Percentiles rank a stretch among this genome's conserved stretches.
Evolutionary conservation across 1,140 invertebrate genomes (phyloP).

Genomic region (Octopus bimaculoides): DNA sequence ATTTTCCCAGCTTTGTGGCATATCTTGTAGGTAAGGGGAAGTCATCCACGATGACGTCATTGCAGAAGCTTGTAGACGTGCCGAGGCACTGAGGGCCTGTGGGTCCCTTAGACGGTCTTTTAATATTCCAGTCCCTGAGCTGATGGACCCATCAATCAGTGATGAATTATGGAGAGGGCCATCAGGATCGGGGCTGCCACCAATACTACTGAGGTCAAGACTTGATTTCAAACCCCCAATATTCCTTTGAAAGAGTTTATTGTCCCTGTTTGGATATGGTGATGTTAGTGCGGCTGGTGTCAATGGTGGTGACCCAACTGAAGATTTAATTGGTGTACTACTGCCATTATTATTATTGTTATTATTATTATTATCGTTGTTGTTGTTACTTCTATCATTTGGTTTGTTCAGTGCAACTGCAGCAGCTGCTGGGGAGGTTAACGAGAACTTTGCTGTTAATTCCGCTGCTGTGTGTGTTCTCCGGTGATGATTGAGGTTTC

Average conservation of each 20-base stretch:
- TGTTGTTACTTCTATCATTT: neutral
- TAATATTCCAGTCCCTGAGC: neutral
- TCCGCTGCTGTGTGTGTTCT: constrained; percentile 10
- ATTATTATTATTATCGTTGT: neutral
- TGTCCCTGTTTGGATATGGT: neutral
- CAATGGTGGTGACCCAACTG: too few species aligned
- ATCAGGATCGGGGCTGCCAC: neutral
- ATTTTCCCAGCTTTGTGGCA: neutral
- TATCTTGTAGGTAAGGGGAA: constrained; percentile 3
- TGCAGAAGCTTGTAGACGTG: neutral
- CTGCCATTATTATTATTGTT: neutral
- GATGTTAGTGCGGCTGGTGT: too few species aligned
- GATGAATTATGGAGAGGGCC: neutral
- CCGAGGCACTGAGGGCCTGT: neutral
- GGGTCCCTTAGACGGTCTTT: neutral
- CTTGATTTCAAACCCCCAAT: neutral
- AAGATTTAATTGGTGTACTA: too few species aligned
- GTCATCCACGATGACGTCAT: constrained; percentile 3
- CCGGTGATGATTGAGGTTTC: neutral
- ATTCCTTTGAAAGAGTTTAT: neutral
- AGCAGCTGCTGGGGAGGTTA: neutral
- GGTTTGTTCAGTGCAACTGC: neutral
- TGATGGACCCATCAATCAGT: neutral
- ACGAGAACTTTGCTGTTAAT: neutral
- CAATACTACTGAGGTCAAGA: neutral